Percentiles rank a stretch among this genome's conserved stretches.
These are phyloP conservation scores for Atopsyche davidsoni DNA, from an alignment of 1,140 invertebrate genomes.

Conservation along the genomic window DNA sequence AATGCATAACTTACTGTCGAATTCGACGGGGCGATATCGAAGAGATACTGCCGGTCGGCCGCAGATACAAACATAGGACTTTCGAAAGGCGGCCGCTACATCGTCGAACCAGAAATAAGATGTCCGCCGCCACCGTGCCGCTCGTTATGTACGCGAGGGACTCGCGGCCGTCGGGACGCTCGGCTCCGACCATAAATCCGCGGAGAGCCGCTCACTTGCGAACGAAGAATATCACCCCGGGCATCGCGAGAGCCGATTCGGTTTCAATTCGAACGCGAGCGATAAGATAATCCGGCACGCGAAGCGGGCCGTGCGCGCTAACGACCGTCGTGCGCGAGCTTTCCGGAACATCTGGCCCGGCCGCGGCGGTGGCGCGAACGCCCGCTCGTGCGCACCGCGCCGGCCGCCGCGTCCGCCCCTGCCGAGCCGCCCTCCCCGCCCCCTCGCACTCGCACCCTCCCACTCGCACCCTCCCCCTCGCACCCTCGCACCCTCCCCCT, in stretches of 20 bases:
- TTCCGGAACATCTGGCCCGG: slow-evolving; percentile 47
- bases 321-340: slow-evolving; percentile 42
- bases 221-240: background rate
- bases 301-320: slow-evolving; percentile 12
- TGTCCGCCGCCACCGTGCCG: slow-evolving; percentile 52
- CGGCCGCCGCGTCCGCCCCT: slow-evolving; percentile 40
- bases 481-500: background rate
- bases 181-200: slow-evolving; percentile 24
- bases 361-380: slow-evolving; percentile 44
- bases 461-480: background rate
- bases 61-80: slow-evolving; percentile 16
- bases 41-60: slow-evolving; percentile 6
- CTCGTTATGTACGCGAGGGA: slow-evolving; percentile 40
- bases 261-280: slow-evolving; percentile 6
- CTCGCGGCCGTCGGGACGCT: slow-evolving; percentile 49
- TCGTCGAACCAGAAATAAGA: slow-evolving; percentile 53
- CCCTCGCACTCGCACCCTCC: background rate
- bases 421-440: slow-evolving; percentile 33
- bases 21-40: slow-evolving; percentile 7
- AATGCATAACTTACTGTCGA: slow-evolving; percentile 14
- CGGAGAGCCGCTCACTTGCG: slow-evolving; percentile 6
- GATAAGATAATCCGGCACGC: slow-evolving; percentile 12
- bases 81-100: slow-evolving; percentile 45
- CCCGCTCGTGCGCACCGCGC: slow-evolving; percentile 47
- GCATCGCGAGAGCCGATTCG: background rate